These are phyloP conservation scores for Mustela nigripes DNA, from an alignment of 2,113 vertebrate species.

Conservation along the genomic window DNA sequence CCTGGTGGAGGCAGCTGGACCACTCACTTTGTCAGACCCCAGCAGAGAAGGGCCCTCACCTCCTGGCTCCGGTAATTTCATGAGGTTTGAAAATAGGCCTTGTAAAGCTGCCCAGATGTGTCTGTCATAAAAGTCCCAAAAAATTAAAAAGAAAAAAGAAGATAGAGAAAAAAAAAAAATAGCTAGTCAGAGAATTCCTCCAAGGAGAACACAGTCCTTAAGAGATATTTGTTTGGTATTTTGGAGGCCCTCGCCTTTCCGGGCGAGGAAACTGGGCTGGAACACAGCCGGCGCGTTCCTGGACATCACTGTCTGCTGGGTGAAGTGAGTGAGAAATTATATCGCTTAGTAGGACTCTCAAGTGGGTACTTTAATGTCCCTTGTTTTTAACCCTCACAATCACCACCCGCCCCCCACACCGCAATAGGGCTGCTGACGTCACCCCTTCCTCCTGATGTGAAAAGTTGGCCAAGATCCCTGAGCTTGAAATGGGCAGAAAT, in stretches of 20 bases:
- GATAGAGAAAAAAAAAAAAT: neutral
- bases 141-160: neutral
- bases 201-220: neutral
- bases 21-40: conserved; percentile 53
- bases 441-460: neutral
- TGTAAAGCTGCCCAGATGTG: conserved; percentile 66
- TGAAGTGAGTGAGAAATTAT: neutral
- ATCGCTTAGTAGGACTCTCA: neutral
- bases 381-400: neutral
- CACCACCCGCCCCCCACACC: rapidly evolving
- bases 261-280: no score
- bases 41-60: neutral
- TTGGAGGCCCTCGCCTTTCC: neutral
- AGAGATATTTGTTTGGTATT: neutral
- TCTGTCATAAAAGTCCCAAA: conserved; percentile 11
- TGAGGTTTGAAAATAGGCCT: conserved; percentile 80
- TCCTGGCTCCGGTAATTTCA: conserved; percentile 64
- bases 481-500: neutral
- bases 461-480: neutral
- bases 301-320: rapidly evolving
- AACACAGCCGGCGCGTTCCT: rapidly evolving
- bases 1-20: neutral
- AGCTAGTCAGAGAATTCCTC: conserved; percentile 63
- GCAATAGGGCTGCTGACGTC: neutral
- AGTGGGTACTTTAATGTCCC: neutral